Base-by-base conservation (phyloP, 2,113 vertebrate species). In the Prietella phreatophila region DNA sequence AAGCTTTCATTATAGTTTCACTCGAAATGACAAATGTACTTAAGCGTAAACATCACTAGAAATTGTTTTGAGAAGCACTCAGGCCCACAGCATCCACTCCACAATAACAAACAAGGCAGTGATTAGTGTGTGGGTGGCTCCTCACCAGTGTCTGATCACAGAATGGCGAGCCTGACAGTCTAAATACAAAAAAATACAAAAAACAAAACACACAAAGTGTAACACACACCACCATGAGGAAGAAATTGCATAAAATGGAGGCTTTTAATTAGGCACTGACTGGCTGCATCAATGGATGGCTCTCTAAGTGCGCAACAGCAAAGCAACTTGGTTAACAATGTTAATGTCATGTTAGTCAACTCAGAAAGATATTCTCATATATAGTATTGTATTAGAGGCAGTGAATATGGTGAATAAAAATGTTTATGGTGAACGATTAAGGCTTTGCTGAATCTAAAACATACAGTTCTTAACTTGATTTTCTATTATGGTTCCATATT, bases 121-220 rank as follows among this genome's bases (percentile, higher is more conserved):
- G 53, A 85, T 88, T 80, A 63, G 39, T 67, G 82, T 3, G 87
- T 88, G 33, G 82, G 87, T 76, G 73, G 58, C 20, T 79, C 58
- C 73, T 84, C 30, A 22, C 60, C 71, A 79, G 19, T 81, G 55
- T 86, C 73, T 86, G 75, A 88, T 88, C 83, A 65, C 85, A 82
- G 75, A 75, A 73, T 73, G 71, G 71, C 63, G 5, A 55, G 61
- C 78, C 88, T 90, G 87, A 86, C 69, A 79, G 42, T 82, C 55
- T 55, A 83, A 50, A 61, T 25, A 60, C 3, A 53, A 78, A 60
- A 39, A 30, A 50, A 61, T 25, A 60, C 3, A 53, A 78, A 60
- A 39, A 30, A n/a, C n/a, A n/a, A 79, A 71, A 20, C 0, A 5
- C 22, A 27, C 71, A 58, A 87, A 85, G 71, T 67, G 8, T 36